Evolutionary conservation across 2,888 invertebrate species (phyloP), one percentile per base, ranked within the genome.

Genomic region (Luffia ferchaultella): DNA sequence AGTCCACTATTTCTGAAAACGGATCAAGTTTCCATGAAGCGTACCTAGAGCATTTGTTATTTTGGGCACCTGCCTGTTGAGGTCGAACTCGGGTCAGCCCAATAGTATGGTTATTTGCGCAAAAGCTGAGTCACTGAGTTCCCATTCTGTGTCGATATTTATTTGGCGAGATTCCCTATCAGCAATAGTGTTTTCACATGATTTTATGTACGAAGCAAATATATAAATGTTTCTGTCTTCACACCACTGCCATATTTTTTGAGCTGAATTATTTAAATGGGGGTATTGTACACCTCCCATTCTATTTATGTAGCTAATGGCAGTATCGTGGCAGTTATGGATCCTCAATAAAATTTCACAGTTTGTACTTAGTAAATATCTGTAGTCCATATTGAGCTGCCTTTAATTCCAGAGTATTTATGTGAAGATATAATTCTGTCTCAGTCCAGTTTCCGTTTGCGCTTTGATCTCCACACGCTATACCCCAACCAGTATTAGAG

Each of bases 321-420:
- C 56, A 3, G 59, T 57, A 7, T n/a, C n/a, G n/a, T n/a, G n/a
- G 1, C 52, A 54, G 18, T 59, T 57, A 30, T 58, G 52, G 12
- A 53, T 51, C 1, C 56, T 42, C 16, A 55, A 20, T 12, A 57
- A 47, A 16, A 58, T 51, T 30, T 52, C 50, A 20, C 40, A 44
- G 3, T 53, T 42, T 1, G 5, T 15, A 9, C 7, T 46, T 45
- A 1, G 56, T 52, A 42, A 50, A 50, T 16, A 18, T 18, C 46
- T 50, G 30, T 42, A 50, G 17, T 1, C 46, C 50, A 30, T 42
- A 45, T 19, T 20, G 46, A 20, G 43, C 50, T 18, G 50, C 50
- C 12, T 19, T 18, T 41, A 50, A 41, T 46, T 50, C 50, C 7
- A 50, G 19, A 16, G 42, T 41, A 20, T 50, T 50, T 20, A 50